Evolutionary conservation across 2,113 vertebrate species (phyloP).

Genomic region (Rhodinocichla rosea): DNA sequence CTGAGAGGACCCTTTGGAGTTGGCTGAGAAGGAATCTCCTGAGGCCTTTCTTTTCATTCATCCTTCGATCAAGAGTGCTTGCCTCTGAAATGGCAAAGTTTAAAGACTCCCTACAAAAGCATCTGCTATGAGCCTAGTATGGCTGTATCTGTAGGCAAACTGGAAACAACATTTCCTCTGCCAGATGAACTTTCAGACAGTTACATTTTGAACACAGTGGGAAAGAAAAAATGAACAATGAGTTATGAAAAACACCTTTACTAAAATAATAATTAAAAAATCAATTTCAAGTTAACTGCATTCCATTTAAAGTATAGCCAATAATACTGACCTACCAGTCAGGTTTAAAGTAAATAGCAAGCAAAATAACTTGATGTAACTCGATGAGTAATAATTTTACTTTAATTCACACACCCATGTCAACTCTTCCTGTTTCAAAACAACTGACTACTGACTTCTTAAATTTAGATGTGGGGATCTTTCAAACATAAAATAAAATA

Average conservation of each 20-base stretch:
- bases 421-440: not conserved
- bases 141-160: slow-evolving; percentile 16
- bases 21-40: not conserved
- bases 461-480: not conserved
- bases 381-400: not conserved
- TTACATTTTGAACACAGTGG: not conserved
- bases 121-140: not conserved
- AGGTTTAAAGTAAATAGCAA: not conserved
- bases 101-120: slow-evolving; percentile 23
- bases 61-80: slow-evolving; percentile 20
- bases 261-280: not conserved
- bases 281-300: not conserved
- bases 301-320: not conserved
- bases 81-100: slow-evolving; percentile 48
- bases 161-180: slow-evolving; percentile 47
- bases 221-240: not conserved
- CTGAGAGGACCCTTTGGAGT: not conserved
- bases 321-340: not conserved
- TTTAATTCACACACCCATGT: not conserved
- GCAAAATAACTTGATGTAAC: not conserved
- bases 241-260: slow-evolving; percentile 17
- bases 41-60: not conserved
- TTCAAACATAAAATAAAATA: not conserved
- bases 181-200: slow-evolving; percentile 34
- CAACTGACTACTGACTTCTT: not conserved